Evolutionary conservation across 2,888 invertebrate genomes (phyloP).

Genomic region (Theodoxus fluviatilis): DNA sequence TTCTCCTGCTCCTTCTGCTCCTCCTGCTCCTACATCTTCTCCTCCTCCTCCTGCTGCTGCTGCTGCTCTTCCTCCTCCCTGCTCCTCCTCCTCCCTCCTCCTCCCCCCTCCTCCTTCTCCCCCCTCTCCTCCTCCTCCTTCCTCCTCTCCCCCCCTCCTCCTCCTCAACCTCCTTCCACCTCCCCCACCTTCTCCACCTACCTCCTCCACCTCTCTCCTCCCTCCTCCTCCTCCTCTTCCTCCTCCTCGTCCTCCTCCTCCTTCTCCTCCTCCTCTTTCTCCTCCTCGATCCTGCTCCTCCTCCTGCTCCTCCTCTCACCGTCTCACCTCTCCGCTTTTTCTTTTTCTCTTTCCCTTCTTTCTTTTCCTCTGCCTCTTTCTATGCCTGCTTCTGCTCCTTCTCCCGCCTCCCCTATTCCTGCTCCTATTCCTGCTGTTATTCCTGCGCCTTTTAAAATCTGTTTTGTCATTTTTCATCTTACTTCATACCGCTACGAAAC

Average conservation of each 20-base stretch:
- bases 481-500: too few relatives aligned
- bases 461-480: too few relatives aligned
- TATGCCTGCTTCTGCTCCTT: too few relatives aligned
- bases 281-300: neutral
- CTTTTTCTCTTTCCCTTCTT: neutral
- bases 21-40: neutral
- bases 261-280: neutral
- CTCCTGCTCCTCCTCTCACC: neutral
- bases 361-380: too few relatives aligned
- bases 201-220: neutral
- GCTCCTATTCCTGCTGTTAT: too few relatives aligned
- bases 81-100: neutral
- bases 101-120: constrained; percentile 12
- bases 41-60: neutral
- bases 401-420: too few relatives aligned
- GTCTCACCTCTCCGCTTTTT: neutral
- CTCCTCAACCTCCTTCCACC: neutral
- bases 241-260: neutral
- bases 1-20: constrained; percentile 5
- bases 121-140: neutral
- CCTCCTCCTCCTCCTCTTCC: neutral
- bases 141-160: constrained; percentile 4
- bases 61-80: neutral
- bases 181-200: neutral
- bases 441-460: too few relatives aligned